Percentiles rank a stretch among this genome's conserved stretches.
Evolutionary conservation across 2,797 vertebrate genomes (phyloP).

Genomic region (Chelon auratus): DNA sequence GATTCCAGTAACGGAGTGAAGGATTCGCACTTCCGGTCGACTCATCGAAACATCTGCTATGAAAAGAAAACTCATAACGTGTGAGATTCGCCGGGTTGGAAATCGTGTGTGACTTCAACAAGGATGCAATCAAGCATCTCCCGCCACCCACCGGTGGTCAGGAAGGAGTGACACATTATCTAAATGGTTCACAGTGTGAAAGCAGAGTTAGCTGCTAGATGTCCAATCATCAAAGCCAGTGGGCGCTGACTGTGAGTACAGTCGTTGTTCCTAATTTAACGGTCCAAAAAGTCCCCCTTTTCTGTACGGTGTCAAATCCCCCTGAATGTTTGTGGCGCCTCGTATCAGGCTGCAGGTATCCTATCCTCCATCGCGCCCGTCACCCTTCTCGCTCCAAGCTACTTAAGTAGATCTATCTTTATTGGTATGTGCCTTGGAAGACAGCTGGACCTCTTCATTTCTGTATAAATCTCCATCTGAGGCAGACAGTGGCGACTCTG

Average conservation of each 20-base stretch:
- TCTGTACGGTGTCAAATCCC: background rate
- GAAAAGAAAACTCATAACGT: background rate
- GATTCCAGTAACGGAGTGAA: background rate
- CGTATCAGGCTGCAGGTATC: slow-evolving; percentile 14
- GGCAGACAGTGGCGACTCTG: slow-evolving; percentile 75
- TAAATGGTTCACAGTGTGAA: slow-evolving; percentile 36
- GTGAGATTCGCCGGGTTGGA: background rate
- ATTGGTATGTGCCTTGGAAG: slow-evolving; percentile 59
- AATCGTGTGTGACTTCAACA: slow-evolving; percentile 1
- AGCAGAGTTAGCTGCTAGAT: slow-evolving; percentile 18
- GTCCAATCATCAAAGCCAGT: slow-evolving; percentile 38
- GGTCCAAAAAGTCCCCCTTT: slow-evolving; percentile 7
- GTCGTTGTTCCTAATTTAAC: slow-evolving; percentile 16
- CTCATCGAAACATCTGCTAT: background rate
- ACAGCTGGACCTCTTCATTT: slow-evolving; percentile 66
- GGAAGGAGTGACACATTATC: slow-evolving; percentile 27
- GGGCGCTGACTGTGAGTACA: background rate
- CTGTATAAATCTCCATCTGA: slow-evolving; percentile 83
- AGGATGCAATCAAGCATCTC: slow-evolving; percentile 19
- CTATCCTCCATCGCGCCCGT: slow-evolving; percentile 19
- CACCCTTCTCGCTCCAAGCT: slow-evolving; percentile 39
- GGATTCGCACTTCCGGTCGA: background rate
- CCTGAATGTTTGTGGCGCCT: slow-evolving; percentile 13
- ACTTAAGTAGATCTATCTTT: slow-evolving; percentile 62
- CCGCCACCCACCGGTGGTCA: slow-evolving; percentile 7